Evolutionary conservation across 2,797 vertebrate species (phyloP).

Genomic region (Sebastes kiyomatsui): DNA sequence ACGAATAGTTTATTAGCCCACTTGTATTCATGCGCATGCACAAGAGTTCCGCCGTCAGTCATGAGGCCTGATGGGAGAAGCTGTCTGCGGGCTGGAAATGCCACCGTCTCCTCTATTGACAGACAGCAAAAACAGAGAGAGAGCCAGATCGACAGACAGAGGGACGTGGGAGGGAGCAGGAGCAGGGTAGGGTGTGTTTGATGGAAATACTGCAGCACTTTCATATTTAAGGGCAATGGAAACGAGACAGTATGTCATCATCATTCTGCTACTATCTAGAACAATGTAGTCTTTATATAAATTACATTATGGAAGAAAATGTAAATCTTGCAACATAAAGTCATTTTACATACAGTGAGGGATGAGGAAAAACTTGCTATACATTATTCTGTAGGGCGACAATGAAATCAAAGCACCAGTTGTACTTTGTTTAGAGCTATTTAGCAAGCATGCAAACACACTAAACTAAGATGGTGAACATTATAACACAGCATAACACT

Average conservation of each 20-base stretch:
- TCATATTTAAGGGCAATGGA: conserved; percentile 8
- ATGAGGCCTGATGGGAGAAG: conserved; percentile 71
- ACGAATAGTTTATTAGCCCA: conserved; percentile 51
- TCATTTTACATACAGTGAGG: background rate
- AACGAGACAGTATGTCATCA: background rate
- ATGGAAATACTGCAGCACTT: background rate
- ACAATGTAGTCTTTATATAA: background rate
- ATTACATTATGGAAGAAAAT: background rate
- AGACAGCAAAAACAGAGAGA: conserved; percentile 43
- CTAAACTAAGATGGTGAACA: background rate
- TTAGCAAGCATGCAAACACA: background rate
- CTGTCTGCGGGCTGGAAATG: conserved; percentile 66
- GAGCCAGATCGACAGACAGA: conserved; percentile 35
- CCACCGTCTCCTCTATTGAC: conserved; percentile 57
- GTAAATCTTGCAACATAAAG: background rate
- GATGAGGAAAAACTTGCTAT: background rate
- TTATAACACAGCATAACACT: background rate
- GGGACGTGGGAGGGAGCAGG: conserved; percentile 20
- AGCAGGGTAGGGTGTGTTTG: conserved; percentile 11
- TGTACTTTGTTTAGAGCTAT: background rate
- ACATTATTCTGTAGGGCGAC: background rate
- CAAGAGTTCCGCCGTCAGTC: conserved; percentile 54
- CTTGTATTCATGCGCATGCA: conserved; percentile 68
- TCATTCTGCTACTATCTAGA: background rate
- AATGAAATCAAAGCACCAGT: background rate